These are phyloP conservation scores for Aelia acuminata DNA, from an alignment of 2,888 invertebrate species.

Conservation along the genomic window DNA sequence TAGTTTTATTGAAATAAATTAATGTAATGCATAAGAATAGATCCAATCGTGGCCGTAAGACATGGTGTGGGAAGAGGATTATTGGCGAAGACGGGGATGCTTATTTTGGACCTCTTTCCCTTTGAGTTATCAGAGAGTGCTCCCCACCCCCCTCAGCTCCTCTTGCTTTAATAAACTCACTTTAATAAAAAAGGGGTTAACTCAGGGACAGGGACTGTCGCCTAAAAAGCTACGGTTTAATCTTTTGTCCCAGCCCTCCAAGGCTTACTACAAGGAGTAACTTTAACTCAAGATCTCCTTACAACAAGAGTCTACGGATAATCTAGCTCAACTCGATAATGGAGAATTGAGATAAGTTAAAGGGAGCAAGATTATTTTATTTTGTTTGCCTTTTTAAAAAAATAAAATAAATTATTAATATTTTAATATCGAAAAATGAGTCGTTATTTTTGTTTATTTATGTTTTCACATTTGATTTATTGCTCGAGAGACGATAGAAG, in stretches of 20 bases:
- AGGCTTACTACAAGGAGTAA: neutral
- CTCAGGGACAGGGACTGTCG: neutral
- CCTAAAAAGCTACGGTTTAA: neutral
- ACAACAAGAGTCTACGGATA: neutral
- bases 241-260: slow-evolving; percentile 1
- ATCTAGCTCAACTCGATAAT: neutral
- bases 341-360: neutral
- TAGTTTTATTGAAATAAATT: too few species aligned
- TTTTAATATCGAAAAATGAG: too few species aligned
- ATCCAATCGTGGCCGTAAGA: too few species aligned
- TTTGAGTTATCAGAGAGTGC: slow-evolving; percentile 11
- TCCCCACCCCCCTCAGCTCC: too few species aligned
- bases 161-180: slow-evolving; percentile 43
- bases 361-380: too few species aligned
- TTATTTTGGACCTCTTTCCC: slow-evolving; percentile 5
- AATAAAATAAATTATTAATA: too few species aligned
- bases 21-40: too few species aligned
- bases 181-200: slow-evolving; percentile 43
- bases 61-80: neutral
- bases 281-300: neutral
- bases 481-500: too few species aligned
- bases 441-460: too few species aligned
- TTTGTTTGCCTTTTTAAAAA: too few species aligned
- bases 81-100: neutral
- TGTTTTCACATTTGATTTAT: too few species aligned